Base-by-base conservation (phyloP, 2,888 invertebrate species). In the Tenthredo notha region DNA sequence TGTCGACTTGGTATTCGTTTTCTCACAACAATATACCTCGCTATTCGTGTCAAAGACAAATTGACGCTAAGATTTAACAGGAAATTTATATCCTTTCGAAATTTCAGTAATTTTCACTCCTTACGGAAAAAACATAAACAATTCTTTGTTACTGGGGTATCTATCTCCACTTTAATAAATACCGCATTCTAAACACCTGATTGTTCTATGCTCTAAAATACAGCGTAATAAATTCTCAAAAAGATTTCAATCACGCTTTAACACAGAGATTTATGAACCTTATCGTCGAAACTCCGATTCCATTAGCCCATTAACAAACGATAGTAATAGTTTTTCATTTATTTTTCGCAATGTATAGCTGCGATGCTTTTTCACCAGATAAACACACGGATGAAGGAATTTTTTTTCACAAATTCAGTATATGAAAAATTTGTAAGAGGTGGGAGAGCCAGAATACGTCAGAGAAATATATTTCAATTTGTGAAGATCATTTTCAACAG, bases 231-330 rank as follows among this genome's bases (percentile, higher is more conserved):
- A 58, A 61, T 80, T 80, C 18, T 21, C 58, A 21, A 37, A 40
- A 12, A 80, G 80, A 80, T 80, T 80, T 61, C 58, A 65, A 80
- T 80, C 80, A 65, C 61, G 77, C 21, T 74, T 74, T 33, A 77
- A 29, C 77, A 9, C 18, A 50, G 33, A 77, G 54, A 77, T 77
- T 77, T 77, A 77, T 77, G 29, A 50, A 54, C 40, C 77, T 77
- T 77, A 77, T 77, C 77, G 77, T 47, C 33, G 77, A 54, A 77
- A 77, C 54, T 77, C 54, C 25, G 50, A 77, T 77, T 77, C 77
- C 77, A 50, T 77, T 77, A 21, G 50, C 33, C 54, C 54, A 50
- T 54, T 77, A 50, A 54, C 50, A 29, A 77, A 54, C 77, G 29
- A 40, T 77, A 29, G 40, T 74, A 12, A 74, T 43, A 18, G 37